Conservation (phyloP, 1,140 invertebrate species). For the Diuraphis noxia region DNA sequence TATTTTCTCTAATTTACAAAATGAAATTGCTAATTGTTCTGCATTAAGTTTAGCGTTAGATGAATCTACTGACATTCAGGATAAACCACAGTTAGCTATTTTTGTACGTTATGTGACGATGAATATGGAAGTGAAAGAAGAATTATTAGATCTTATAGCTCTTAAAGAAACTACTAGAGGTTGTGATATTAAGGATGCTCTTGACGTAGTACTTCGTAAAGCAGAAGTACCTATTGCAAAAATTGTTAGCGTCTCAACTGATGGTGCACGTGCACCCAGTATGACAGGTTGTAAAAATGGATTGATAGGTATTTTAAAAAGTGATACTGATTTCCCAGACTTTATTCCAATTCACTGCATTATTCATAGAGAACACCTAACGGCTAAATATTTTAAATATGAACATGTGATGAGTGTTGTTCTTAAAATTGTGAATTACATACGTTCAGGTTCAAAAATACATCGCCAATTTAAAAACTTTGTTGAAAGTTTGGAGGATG, state of each 20-base stretch:
- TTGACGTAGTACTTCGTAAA: background rate
- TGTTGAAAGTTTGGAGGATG: background rate
- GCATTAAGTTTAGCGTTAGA: no score
- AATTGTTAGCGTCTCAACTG: constrained; percentile 23
- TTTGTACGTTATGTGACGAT: no score
- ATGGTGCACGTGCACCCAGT: background rate
- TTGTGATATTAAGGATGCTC: constrained; percentile 14
- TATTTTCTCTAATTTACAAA: no score
- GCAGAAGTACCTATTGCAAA: background rate
- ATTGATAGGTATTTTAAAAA: constrained; percentile 19
- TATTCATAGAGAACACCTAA: background rate
- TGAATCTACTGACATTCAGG: no score
- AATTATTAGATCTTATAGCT: constrained; percentile 1
- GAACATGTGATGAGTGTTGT: background rate
- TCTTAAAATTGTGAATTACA: constrained; percentile 9
- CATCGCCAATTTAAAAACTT: background rate
- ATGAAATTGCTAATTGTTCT: no score
- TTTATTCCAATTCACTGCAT: constrained; percentile 26
- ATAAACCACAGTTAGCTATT: no score
- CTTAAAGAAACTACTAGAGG: background rate
- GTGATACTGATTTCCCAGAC: constrained; percentile 29
- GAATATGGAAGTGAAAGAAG: constrained; percentile 26
- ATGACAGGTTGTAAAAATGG: constrained; percentile 21
- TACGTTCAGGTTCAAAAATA: background rate
- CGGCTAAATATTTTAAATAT: constrained; percentile 23